Percentiles rank a stretch among this genome's conserved stretches.
Conservation (phyloP, 1,140 invertebrate genomes). For the Ladona fulva region DNA sequence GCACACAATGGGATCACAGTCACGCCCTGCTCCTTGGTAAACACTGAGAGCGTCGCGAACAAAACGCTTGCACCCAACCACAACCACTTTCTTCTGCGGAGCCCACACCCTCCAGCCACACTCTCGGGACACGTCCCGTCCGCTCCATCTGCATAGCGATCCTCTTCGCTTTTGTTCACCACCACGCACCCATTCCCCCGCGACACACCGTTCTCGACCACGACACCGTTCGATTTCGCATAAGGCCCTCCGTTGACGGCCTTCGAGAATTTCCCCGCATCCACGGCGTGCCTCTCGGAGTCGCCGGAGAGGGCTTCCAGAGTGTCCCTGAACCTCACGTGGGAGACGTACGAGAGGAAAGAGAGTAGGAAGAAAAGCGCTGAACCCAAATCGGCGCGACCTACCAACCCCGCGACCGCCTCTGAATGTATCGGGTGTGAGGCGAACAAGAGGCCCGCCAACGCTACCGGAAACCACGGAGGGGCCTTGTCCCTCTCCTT, state of each 20-base stretch:
- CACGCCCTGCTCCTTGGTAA: conserved; percentile 87
- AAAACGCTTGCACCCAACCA: conserved; percentile 43
- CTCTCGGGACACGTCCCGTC: conserved; percentile 29
- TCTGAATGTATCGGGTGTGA: conserved; percentile 94
- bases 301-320: not conserved
- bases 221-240: conserved; percentile 12
- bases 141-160: conserved; percentile 33
- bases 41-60: conserved; percentile 57
- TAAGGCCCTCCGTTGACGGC: not conserved
- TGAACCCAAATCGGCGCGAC: conserved; percentile 84
- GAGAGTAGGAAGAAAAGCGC: conserved; percentile 84
- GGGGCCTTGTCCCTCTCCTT: not conserved
- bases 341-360: conserved; percentile 67
- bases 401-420: conserved; percentile 92
- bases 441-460: conserved; percentile 83
- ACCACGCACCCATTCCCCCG: not conserved
- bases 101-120: conserved; percentile 14
- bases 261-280: not conserved
- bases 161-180: conserved; percentile 23
- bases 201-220: conserved; percentile 12
- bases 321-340: conserved; percentile 30
- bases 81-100: conserved; percentile 35
- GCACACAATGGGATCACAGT: conserved; percentile 82
- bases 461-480: conserved; percentile 38
- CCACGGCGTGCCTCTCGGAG: not conserved